Conservation (phyloP, 2,888 invertebrate species). For the Acrocyrtus sp. region DNA sequence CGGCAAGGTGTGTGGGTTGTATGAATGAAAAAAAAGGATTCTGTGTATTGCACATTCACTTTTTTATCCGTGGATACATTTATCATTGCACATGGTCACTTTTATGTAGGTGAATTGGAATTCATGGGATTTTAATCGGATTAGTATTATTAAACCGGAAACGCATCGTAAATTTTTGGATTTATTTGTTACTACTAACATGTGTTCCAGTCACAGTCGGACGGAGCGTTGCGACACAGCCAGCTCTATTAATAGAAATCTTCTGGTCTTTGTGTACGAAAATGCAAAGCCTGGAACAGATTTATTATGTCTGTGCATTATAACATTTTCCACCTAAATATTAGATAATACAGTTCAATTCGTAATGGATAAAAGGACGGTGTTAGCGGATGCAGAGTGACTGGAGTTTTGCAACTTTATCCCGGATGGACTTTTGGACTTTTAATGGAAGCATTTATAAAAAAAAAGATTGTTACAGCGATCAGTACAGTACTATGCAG, state of each 20-base stretch:
- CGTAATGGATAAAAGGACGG: too few relatives aligned
- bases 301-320: neutral
- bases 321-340: neutral
- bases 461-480: too few relatives aligned
- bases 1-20: too few relatives aligned
- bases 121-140: constrained; percentile 60
- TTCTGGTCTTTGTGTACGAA: neutral
- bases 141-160: constrained; percentile 61
- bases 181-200: neutral
- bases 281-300: neutral
- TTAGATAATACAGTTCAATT: neutral
- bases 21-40: constrained; percentile 6
- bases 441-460: too few relatives aligned
- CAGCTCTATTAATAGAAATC: neutral
- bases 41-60: neutral
- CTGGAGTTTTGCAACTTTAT: too few relatives aligned
- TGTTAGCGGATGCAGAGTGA: too few relatives aligned
- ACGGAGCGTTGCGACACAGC: neutral
- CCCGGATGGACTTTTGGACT: too few relatives aligned
- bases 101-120: neutral
- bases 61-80: too few relatives aligned
- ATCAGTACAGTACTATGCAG: too few relatives aligned
- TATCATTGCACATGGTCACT: too few relatives aligned
- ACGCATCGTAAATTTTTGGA: constrained; percentile 39
- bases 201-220: too few relatives aligned